These are phyloP conservation scores for Cherax destructor DNA, from an alignment of 1,140 invertebrate genomes.

Conservation along the genomic window DNA sequence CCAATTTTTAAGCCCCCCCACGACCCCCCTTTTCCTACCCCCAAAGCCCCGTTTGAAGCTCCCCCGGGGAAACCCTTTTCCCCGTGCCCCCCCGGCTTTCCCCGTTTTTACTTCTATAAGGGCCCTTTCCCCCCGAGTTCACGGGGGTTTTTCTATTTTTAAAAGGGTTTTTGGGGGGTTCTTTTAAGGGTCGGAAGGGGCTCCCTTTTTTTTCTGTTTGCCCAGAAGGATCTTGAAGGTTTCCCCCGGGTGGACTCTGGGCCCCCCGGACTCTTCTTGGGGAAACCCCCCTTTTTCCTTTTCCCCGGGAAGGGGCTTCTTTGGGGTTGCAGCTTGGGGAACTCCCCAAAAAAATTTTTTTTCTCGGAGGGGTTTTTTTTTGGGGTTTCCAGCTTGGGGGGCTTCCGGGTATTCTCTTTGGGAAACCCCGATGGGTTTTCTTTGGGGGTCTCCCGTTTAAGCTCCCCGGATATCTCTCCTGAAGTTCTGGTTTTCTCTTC, in stretches of 20 bases:
- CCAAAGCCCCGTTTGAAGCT: neutral
- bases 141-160: no score
- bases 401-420: constrained; percentile 26
- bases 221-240: no score
- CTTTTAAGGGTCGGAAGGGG: no score
- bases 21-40: neutral
- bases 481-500: constrained; percentile 14
- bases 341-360: neutral
- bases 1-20: neutral
- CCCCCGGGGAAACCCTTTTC: neutral
- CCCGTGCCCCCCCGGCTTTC: neutral
- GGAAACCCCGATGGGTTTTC: constrained; percentile 16
- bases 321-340: constrained; percentile 7
- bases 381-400: constrained; percentile 3
- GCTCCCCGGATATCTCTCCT: constrained; percentile 28
- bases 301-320: constrained; percentile 20
- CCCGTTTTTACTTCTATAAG: no score
- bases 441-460: constrained; percentile 7
- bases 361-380: neutral
- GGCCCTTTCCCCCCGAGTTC: no score
- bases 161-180: no score
- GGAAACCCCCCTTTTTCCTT: neutral
- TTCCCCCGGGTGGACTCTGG: no score
- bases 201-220: no score
- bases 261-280: no score